Evolutionary conservation across 92 coral and sea anemone genomes (phyloP).

Genomic region (Palythoa caribaeorum): DNA sequence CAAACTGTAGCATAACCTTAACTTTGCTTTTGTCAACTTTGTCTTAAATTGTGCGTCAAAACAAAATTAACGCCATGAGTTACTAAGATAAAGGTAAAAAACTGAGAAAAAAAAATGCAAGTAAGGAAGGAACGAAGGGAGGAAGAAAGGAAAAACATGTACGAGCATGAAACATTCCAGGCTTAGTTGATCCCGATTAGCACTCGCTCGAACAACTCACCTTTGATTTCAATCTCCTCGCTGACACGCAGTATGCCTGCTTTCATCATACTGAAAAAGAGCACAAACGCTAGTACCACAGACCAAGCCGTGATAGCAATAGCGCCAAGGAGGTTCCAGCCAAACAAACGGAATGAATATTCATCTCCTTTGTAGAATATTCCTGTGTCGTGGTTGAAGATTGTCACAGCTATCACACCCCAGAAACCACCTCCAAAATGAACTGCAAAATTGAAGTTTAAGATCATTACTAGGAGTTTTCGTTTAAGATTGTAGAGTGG

Average conservation of each 20-base stretch:
- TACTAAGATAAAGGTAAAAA: too few species aligned
- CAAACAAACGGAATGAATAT: constrained; percentile 70
- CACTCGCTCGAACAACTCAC: constrained; percentile 28
- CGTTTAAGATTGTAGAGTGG: neutral
- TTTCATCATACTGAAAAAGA: constrained; percentile 67
- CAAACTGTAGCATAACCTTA: too few species aligned
- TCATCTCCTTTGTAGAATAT: constrained; percentile 72
- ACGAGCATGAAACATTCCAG: too few species aligned
- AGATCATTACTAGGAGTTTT: neutral
- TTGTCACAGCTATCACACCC: constrained; percentile 89
- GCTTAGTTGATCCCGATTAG: too few species aligned
- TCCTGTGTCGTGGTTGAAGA: constrained; percentile 77
- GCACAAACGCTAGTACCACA: constrained; percentile 49
- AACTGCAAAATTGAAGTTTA: constrained; percentile 51
- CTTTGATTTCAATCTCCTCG: constrained; percentile 86
- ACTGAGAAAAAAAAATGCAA: too few species aligned
- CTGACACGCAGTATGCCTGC: constrained; percentile 75
- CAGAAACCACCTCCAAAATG: constrained; percentile 94
- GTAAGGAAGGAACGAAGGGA: too few species aligned
- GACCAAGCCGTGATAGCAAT: constrained; percentile 76
- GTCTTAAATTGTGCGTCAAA: too few species aligned
- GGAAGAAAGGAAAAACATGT: too few species aligned
- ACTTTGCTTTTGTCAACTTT: too few species aligned
- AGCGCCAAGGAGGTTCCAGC: constrained; percentile 90
- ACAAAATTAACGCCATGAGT: too few species aligned